These are phyloP conservation scores for Nesogale talazaci DNA, from an alignment of 2,113 vertebrate genomes.

Conservation along the genomic window DNA sequence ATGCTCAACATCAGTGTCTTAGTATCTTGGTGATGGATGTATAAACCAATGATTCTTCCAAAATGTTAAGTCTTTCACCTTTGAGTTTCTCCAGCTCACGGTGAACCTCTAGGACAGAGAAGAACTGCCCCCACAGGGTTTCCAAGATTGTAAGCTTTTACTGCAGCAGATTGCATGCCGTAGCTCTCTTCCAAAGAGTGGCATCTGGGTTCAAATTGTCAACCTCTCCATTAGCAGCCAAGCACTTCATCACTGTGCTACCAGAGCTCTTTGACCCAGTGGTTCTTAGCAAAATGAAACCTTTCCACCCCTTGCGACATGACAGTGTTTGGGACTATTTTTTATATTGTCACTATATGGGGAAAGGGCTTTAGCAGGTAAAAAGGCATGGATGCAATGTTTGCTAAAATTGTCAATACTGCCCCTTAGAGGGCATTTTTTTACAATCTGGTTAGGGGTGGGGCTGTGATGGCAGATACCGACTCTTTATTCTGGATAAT, in stretches of 20 bases:
- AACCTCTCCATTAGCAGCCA: background rate
- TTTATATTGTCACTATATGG: background rate
- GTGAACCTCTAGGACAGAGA: background rate
- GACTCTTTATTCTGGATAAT: no score
- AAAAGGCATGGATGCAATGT: no score
- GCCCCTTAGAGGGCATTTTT: no score
- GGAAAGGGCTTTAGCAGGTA: no score
- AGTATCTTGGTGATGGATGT: background rate
- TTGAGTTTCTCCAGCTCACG: background rate
- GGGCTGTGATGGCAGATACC: no score
- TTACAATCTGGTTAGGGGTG: no score
- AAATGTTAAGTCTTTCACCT: background rate
- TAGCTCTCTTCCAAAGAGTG: background rate
- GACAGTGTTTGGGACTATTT: background rate
- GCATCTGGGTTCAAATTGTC: background rate
- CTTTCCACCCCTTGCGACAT: background rate
- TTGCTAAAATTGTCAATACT: no score
- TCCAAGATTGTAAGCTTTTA: background rate
- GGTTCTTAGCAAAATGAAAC: constrained; percentile 4
- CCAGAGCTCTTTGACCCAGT: background rate
- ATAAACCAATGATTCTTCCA: background rate
- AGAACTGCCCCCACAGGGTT: background rate
- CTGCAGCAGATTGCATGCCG: background rate
- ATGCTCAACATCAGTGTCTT: background rate
- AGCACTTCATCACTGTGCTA: background rate